phyloP scores from a whole-genome alignment of 2,113 vertebrate species.

The Natator depressus region DNA sequence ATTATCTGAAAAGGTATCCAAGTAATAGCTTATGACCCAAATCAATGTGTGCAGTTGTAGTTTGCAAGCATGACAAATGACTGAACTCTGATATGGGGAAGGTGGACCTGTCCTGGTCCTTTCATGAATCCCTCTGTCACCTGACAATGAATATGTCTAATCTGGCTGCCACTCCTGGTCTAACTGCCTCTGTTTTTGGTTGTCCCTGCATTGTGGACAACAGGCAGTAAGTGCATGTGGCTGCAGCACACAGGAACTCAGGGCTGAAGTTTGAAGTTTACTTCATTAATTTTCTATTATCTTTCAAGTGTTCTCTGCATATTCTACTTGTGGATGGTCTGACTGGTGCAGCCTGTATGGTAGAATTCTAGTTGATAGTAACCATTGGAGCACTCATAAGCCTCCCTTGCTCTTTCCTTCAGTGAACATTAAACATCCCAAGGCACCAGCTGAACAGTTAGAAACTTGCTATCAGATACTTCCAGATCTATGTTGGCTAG shows the following conservation, averaged over 20 bases:
- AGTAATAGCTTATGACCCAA: not conserved
- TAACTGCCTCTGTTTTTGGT: not conserved
- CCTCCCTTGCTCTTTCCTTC: not conserved
- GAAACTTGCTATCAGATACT: not conserved
- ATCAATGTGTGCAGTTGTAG: not conserved
- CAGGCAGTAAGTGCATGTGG: not conserved
- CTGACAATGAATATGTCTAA: not conserved
- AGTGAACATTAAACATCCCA: not conserved
- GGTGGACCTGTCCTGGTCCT: not conserved
- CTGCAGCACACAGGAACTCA: not conserved
- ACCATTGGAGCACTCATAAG: not conserved
- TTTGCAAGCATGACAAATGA: not conserved
- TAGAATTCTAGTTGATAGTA: not conserved
- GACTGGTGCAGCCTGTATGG: not conserved
- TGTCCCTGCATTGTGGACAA: fast-evolving
- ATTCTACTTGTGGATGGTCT: not conserved
- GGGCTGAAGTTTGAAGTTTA: not conserved
- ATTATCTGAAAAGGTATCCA: not conserved
- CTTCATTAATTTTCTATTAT: not conserved
- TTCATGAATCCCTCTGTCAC: not conserved
- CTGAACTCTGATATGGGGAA: conserved; percentile 25
- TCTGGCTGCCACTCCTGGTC: not conserved
- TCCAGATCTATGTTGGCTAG: not conserved
- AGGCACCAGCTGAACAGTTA: not conserved
- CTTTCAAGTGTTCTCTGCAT: not conserved